Evolutionary conservation across 1,140 invertebrate species (phyloP), one percentile per base, ranked within the genome.

Genomic region (Melipona quadrifasciata): DNA sequence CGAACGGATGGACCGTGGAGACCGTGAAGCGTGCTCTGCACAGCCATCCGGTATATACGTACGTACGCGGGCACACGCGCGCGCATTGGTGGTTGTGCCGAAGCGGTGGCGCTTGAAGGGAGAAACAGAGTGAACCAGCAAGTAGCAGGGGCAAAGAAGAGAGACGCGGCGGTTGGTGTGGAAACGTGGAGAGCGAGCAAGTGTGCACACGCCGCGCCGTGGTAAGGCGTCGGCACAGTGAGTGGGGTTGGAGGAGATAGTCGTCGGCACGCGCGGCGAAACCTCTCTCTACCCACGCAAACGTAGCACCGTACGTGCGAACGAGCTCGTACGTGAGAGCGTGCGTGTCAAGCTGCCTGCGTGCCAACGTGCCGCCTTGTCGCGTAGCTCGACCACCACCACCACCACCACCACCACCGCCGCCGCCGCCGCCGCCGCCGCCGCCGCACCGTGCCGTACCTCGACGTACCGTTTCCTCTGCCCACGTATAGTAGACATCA

Each of bases 221-320:
- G 75, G 78, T 78, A 86, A 75, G 89, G 68, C 89, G 82, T 83
- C 86, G 87, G 72, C 82, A 61, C 58, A 75, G 84, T 74, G 71
- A 78, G 84, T 74, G 68, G 87, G 80, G 72, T 57, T 39, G 79
- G 68, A 39, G 68, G 79, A 76, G 82, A 80, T 67, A 88, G 89
- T 91, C 89, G 92, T 92, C 92, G 93, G 93, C 93, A 94, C 93
- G 93, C 93, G 93, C 93, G 92, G 91, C 93, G 91, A 90, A 94
- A 94, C 89, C 90, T 92, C 90, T 92, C 90, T 91, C 90, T 91
- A 91, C 90, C 90, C 92, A 92, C 91, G 90, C 87, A 78, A 65
- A 73, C 75, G 12, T 70, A 53, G 77, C 84, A 34, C 68, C 68
- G 85, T 86, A 84, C 85, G 79, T 72, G 82, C 58, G 85, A 77